phyloP scores from a whole-genome alignment of 2,888 invertebrate genomes.

The Nomada ruficornis region DNA sequence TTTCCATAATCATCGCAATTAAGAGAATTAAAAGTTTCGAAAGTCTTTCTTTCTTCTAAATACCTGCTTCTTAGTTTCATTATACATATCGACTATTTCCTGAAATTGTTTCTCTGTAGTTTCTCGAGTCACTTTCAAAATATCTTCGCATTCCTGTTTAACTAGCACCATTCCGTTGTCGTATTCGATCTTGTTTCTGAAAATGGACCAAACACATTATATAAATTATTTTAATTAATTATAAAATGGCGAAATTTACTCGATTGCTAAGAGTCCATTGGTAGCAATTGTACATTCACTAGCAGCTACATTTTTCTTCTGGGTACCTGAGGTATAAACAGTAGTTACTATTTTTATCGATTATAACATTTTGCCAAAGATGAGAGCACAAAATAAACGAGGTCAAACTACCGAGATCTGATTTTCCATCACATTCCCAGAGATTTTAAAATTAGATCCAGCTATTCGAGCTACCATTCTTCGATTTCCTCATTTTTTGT shows the following conservation, averaged over 20 bases:
- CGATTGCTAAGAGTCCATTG: too few relatives aligned
- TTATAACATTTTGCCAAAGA: background rate
- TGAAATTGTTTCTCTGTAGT: slow-evolving; percentile 57
- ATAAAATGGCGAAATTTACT: background rate
- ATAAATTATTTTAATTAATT: background rate
- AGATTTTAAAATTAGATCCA: background rate
- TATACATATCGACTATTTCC: slow-evolving; percentile 59
- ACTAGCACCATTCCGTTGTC: slow-evolving; percentile 26
- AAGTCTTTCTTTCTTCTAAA: background rate
- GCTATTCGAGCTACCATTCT: background rate
- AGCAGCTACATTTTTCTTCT: too few relatives aligned
- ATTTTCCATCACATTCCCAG: background rate
- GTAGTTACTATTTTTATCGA: background rate
- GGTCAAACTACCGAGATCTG: background rate
- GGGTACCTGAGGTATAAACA: too few relatives aligned
- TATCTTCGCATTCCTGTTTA: slow-evolving; percentile 56
- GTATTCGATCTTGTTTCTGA: slow-evolving; percentile 37
- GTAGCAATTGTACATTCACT: background rate
- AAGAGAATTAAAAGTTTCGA: slow-evolving; percentile 10
- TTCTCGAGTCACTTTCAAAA: slow-evolving; percentile 54
- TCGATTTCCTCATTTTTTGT: slow-evolving; percentile 8
- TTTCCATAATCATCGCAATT: background rate
- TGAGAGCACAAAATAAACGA: background rate
- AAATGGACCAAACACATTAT: slow-evolving; percentile 17
- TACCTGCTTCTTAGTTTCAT: slow-evolving; percentile 58